Evolutionary conservation across 2,797 vertebrate genomes (phyloP).

Genomic region (Gambelia wislizenii): DNA sequence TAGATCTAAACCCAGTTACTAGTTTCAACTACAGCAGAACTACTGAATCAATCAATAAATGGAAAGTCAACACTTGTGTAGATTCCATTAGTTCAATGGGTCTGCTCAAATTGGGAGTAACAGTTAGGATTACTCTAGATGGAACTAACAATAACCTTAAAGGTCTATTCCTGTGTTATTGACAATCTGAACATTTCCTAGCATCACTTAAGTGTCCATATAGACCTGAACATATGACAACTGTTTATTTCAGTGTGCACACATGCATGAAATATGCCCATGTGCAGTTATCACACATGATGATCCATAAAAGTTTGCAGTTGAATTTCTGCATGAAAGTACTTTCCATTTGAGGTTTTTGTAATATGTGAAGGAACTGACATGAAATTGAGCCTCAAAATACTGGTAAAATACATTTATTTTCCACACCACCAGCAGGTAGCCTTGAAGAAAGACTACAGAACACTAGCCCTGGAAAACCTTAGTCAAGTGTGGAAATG

Average conservation of each 20-base stretch:
- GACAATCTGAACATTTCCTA: no score
- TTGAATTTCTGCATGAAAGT: no score
- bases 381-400: background rate
- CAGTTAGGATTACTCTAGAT: no score
- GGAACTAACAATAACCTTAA: no score
- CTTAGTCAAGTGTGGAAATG: slow-evolving; percentile 2
- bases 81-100: no score
- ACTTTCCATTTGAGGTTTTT: background rate
- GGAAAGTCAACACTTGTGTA: no score
- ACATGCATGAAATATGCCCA: background rate
- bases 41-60: no score
- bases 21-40: no score
- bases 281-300: background rate
- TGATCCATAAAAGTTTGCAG: no score
- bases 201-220: background rate
- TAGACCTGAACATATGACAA: background rate
- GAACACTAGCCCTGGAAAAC: background rate
- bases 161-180: background rate
- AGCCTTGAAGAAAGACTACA: background rate
- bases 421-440: slow-evolving; percentile 39
- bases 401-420: background rate
- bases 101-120: no score
- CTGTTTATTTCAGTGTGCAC: background rate
- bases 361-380: background rate
- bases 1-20: no score